These are phyloP conservation scores for Sinocyclocheilus rhinocerous DNA, from an alignment of 2,113 vertebrate species.

Conservation along the genomic window DNA sequence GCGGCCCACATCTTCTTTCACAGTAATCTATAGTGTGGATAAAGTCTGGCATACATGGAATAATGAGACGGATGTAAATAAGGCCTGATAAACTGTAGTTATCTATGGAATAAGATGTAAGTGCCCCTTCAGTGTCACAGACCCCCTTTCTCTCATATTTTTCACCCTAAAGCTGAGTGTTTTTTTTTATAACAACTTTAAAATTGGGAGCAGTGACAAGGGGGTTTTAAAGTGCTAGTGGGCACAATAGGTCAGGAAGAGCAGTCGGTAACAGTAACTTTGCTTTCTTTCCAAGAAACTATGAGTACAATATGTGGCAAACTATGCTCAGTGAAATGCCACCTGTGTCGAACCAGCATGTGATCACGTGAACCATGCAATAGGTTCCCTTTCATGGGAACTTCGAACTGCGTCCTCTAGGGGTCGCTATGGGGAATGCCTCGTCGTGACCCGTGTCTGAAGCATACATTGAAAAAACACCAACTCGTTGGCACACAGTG, in stretches of 20 bases:
- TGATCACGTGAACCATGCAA: background rate
- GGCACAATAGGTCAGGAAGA: background rate
- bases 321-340: background rate
- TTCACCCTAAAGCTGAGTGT: background rate
- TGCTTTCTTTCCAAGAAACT: background rate
- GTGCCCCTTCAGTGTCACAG: background rate
- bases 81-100: conserved; percentile 58
- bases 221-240: background rate
- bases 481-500: too few species aligned
- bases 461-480: too few species aligned
- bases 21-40: conserved; percentile 19
- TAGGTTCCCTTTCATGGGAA: too few species aligned
- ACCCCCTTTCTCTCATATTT: background rate
- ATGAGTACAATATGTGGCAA: background rate
- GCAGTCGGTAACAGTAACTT: background rate
- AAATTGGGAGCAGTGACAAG: background rate
- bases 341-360: background rate
- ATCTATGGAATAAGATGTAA: conserved; percentile 51
- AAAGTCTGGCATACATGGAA: conserved; percentile 16
- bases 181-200: background rate
- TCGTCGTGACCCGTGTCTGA: too few species aligned
- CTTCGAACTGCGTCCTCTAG: too few species aligned
- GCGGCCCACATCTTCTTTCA: conserved; percentile 14
- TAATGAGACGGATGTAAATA: conserved; percentile 56
- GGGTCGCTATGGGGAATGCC: too few species aligned